phyloP scores from a whole-genome alignment of 2,888 invertebrate genomes.

The Drosophila nigritarsus region DNA sequence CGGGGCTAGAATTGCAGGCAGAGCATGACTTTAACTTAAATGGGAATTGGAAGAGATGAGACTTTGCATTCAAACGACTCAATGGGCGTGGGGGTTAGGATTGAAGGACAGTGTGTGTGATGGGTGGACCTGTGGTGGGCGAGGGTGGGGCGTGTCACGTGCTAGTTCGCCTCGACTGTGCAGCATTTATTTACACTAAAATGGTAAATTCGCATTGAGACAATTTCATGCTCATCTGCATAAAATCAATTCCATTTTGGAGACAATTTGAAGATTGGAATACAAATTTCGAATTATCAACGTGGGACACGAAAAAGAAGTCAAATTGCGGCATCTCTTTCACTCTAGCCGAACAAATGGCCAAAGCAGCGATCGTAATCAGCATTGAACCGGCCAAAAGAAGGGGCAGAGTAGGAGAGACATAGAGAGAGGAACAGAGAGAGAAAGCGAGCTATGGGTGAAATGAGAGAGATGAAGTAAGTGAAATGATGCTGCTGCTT shows the following conservation, averaged over 20 bases:
- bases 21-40: slow-evolving; percentile 37
- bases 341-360: slow-evolving; percentile 48
- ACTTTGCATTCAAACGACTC: slow-evolving; percentile 21
- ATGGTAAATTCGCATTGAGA: slow-evolving; percentile 79
- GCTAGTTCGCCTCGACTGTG: slow-evolving; percentile 29
- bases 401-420: neutral
- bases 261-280: slow-evolving; percentile 85
- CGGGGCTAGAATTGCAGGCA: slow-evolving; percentile 18
- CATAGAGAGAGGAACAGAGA: neutral
- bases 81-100: neutral
- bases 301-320: slow-evolving; percentile 70
- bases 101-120: neutral
- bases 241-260: slow-evolving; percentile 85
- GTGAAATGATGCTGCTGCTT: slow-evolving; percentile 13
- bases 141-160: slow-evolving; percentile 52
- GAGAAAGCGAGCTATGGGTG: neutral
- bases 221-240: slow-evolving; percentile 85
- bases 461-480: neutral
- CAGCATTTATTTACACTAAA: slow-evolving; percentile 79
- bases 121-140: neutral
- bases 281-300: slow-evolving; percentile 85
- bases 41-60: neutral
- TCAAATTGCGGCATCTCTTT: slow-evolving; percentile 27
- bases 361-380: slow-evolving; percentile 74
- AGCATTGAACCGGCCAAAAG: slow-evolving; percentile 69